Conservation (phyloP, 1,140 invertebrate genomes). For the Drosophila santomea region DNA sequence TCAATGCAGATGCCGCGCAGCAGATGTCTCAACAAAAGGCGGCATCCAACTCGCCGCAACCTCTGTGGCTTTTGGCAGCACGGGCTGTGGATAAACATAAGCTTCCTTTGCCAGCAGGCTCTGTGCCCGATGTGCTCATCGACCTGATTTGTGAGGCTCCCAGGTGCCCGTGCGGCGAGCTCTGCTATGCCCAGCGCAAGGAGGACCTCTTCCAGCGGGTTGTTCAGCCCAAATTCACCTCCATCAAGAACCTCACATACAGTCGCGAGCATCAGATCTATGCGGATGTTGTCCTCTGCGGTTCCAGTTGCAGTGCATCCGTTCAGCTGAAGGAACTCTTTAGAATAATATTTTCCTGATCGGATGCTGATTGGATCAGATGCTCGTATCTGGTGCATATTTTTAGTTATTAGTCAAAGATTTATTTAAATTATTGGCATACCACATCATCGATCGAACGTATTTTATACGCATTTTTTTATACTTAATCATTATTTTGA, state of each 20-base stretch:
- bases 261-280: constrained; percentile 81
- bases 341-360: constrained; percentile 22
- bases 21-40: constrained; percentile 4
- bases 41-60: constrained; percentile 10
- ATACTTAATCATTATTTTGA: background rate
- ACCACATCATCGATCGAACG: background rate
- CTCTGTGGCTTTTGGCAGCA: constrained; percentile 68
- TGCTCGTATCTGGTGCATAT: background rate
- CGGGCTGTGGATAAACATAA: constrained; percentile 56
- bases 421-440: background rate
- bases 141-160: constrained; percentile 74
- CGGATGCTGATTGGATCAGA: constrained; percentile 8
- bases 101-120: constrained; percentile 47
- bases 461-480: background rate
- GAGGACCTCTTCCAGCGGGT: constrained; percentile 57
- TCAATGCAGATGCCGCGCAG: constrained; percentile 51
- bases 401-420: background rate
- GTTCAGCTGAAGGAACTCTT: constrained; percentile 30
- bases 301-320: constrained; percentile 41
- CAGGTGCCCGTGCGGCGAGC: constrained; percentile 71
- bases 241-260: constrained; percentile 74
- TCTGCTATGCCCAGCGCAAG: constrained; percentile 61
- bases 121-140: constrained; percentile 69
- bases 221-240: constrained; percentile 62
- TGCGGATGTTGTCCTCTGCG: constrained; percentile 72